phyloP scores from a whole-genome alignment of 2,797 vertebrate genomes.

The Stomatorhinus walkeri region DNA sequence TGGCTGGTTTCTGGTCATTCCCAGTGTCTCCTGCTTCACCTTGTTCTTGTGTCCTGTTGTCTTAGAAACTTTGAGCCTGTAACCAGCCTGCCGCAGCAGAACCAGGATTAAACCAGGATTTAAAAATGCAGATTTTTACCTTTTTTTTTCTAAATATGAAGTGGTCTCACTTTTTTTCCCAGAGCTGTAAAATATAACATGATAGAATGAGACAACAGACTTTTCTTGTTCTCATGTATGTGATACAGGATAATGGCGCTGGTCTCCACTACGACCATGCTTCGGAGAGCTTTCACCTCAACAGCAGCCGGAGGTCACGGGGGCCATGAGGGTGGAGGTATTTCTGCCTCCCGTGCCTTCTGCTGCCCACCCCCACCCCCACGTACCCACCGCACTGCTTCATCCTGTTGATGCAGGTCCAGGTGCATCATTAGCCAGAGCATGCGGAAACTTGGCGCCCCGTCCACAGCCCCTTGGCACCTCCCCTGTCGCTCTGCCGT shows the following conservation, averaged over 20 bases:
- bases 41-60: background rate
- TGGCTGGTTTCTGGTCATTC: background rate
- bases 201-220: background rate
- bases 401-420: background rate
- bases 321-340: constrained; percentile 57
- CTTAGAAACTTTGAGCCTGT: background rate
- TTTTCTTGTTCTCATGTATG: background rate
- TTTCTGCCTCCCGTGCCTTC: background rate
- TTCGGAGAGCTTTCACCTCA: constrained; percentile 13
- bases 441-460: constrained; percentile 25
- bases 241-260: background rate
- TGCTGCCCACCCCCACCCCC: background rate
- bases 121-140: background rate
- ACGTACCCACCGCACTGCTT: background rate
- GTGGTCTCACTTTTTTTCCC: background rate
- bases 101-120: background rate
- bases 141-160: background rate
- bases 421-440: constrained; percentile 35
- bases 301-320: constrained; percentile 46
- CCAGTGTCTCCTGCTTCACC: background rate
- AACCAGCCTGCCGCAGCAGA: background rate
- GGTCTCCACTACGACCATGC: background rate
- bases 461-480: background rate
- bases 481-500: background rate
- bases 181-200: background rate